Conservation (phyloP, 2,797 vertebrate species). For the Triplophysa yarkandensis region DNA sequence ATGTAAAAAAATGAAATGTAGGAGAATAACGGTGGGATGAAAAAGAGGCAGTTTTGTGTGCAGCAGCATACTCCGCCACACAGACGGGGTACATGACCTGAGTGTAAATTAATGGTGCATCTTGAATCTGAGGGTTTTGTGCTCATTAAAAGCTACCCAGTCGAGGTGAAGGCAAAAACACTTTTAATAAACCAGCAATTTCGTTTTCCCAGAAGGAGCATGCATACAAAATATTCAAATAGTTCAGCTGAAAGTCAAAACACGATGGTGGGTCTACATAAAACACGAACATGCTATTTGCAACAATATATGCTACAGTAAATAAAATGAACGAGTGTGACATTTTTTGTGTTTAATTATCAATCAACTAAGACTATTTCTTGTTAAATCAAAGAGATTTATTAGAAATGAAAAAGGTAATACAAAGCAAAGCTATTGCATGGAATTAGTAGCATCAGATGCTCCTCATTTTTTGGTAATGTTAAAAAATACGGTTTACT, state of each 20-base stretch:
- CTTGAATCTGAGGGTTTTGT: constrained; percentile 30
- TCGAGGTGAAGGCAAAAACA: constrained; percentile 25
- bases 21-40: constrained; percentile 14
- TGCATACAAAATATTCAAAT: neutral
- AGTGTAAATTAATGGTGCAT: constrained; percentile 30
- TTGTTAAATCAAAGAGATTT: neutral
- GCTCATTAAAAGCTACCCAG: constrained; percentile 34
- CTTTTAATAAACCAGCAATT: constrained; percentile 21
- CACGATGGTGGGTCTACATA: neutral
- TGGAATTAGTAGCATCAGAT: neutral
- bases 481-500: too few relatives aligned
- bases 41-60: constrained; percentile 27
- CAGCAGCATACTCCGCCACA: constrained; percentile 21
- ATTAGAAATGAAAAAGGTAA: neutral
- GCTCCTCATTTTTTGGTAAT: neutral
- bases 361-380: neutral
- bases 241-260: neutral
- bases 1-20: neutral
- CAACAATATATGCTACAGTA: neutral
- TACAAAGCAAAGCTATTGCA: neutral
- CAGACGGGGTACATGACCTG: constrained; percentile 41
- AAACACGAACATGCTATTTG: neutral
- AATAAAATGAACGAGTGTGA: neutral
- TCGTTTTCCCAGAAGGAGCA: neutral
- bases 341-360: neutral